Evolutionary conservation across 2,797 vertebrate genomes (phyloP), one percentile per base, ranked within the genome.

Genomic region (Ptychobarbus kaznakovi): DNA sequence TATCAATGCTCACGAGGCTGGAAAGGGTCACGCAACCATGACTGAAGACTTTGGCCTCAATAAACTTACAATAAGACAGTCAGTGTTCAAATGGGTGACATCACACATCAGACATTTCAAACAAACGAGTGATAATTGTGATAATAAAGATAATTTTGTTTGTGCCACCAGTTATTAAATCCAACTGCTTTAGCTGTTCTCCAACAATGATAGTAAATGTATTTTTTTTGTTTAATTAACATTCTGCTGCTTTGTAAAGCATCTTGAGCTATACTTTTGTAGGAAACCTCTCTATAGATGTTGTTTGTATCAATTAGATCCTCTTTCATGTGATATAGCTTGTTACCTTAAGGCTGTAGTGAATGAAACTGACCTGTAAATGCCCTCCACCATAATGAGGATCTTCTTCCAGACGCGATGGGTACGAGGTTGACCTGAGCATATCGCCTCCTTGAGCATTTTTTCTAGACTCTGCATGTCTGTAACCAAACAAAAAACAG

Each of bases 381-480:
- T 94, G 35, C 96, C 95, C 84, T 96, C 95, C 61, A 96, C 96
- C 0, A 97, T 80, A 82, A 97, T 97, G 86, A 97, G 95, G 87
- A 97, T 96, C 93, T 97, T 97, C 91, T 92, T 97, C 96, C 96
- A 97, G 35, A 95, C 95, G 89, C 96, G 93, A 80, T 78, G 95
- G 40, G 87, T 89, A 28, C 89, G 83, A 42, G 87, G 89, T 49
- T 91, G 90, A 8, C 90, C 86, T 2, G 88, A 86, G 84, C 94
- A 89, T 85, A 97, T 86, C 20, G 96, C 96, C 7, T 96, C 95
- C 87, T 92, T 93, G 87, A 96, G 91, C 82, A 96, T 84, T 68
- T 92, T 94, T 90, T 96, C 95, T 28, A 96, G 92, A 87, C 90
- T 95, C 83, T 90, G 90, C 88, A 90, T 90, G 74, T 91, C 86